Percentiles rank a stretch among this genome's conserved stretches.
phyloP scores from a whole-genome alignment of 2,797 vertebrate genomes.

The Rhincodon typus region DNA sequence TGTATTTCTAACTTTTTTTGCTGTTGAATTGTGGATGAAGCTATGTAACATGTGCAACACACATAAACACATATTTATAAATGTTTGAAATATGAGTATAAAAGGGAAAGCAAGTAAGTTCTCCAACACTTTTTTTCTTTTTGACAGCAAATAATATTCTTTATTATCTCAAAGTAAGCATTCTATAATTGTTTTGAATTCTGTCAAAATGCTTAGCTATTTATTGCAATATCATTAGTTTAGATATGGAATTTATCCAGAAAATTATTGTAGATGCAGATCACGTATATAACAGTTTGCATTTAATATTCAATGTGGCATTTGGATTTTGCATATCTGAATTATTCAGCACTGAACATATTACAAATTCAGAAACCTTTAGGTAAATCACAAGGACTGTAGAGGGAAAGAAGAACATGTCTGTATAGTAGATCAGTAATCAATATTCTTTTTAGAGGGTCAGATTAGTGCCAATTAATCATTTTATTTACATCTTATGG shows the following conservation, averaged over 20 bases:
- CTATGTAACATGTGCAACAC: neutral
- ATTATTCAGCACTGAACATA: neutral
- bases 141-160: neutral
- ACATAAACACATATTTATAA: neutral
- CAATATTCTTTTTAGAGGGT: neutral
- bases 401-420: neutral
- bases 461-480: neutral
- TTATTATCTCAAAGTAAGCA: neutral
- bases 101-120: too few relatives aligned
- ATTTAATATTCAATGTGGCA: neutral
- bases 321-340: constrained; percentile 22
- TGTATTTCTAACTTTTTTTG: neutral
- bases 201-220: neutral
- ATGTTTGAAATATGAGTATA: neutral
- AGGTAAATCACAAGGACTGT: neutral
- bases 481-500: neutral
- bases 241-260: neutral
- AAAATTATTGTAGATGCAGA: neutral
- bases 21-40: neutral
- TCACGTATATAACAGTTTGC: neutral
- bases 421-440: neutral
- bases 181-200: neutral
- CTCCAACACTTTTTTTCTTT: neutral
- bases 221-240: neutral
- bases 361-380: constrained; percentile 29